Evolutionary conservation across 2,113 vertebrate genomes (phyloP).

Genomic region (Boulengeromyrus knoepffleri): DNA sequence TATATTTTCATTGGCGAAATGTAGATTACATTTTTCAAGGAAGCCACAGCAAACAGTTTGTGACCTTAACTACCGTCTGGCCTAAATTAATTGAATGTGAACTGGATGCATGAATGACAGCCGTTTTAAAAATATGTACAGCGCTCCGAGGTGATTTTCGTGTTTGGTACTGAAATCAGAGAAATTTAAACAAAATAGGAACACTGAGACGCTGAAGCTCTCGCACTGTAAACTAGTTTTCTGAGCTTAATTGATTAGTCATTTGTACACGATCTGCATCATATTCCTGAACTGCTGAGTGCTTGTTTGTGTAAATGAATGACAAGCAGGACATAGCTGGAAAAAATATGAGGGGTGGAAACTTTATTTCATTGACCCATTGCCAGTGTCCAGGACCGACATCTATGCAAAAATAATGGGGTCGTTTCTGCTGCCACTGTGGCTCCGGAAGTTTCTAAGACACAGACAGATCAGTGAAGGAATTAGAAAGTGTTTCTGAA

Average conservation of each 20-base stretch:
- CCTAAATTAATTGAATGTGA: background rate
- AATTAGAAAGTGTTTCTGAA: constrained; percentile 21
- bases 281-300: background rate
- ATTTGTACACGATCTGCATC: background rate
- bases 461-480: constrained; percentile 14
- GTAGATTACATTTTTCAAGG: background rate
- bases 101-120: background rate
- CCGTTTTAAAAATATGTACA: background rate
- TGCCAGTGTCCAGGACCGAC: constrained; percentile 17
- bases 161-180: background rate
- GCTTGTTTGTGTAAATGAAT: background rate
- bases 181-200: background rate
- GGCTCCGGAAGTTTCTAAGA: background rate
- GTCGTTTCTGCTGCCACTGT: background rate
- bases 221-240: background rate
- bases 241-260: background rate
- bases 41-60: background rate
- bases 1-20: background rate
- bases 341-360: constrained; percentile 3
- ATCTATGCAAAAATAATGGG: constrained; percentile 8
- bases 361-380: constrained; percentile 24
- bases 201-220: background rate
- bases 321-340: background rate
- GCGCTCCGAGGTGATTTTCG: background rate
- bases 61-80: background rate